Conservation (phyloP, 2,113 vertebrate species). For the Conger conger region DNA sequence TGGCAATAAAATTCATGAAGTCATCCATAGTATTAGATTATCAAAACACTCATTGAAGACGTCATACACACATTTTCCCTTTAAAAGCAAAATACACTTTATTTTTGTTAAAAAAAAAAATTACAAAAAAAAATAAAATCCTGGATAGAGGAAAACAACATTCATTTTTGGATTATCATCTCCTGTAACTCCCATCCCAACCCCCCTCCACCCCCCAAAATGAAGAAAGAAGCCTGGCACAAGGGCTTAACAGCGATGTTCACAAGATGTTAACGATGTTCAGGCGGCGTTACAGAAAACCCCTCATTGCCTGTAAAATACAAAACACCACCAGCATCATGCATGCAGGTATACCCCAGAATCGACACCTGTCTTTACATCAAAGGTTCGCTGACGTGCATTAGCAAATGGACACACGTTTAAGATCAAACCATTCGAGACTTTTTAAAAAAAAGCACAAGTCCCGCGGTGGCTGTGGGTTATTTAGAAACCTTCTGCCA, state of each 20-base stretch:
- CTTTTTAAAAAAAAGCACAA: background rate
- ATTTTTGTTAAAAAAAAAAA: slow-evolving; percentile 82
- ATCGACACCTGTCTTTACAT: background rate
- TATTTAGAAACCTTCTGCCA: background rate
- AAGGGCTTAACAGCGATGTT: slow-evolving; percentile 54
- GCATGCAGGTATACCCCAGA: background rate
- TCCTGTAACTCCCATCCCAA: slow-evolving; percentile 25
- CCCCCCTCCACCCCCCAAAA: slow-evolving; percentile 49
- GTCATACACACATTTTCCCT: slow-evolving; percentile 49
- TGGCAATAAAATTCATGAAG: no score
- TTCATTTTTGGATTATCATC: slow-evolving; percentile 44
- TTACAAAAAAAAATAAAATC: slow-evolving; percentile 71
- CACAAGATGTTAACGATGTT: background rate
- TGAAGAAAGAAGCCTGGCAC: slow-evolving; percentile 60
- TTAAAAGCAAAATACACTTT: slow-evolving; percentile 82
- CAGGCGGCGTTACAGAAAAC: background rate
- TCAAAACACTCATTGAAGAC: no score
- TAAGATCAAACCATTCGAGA: background rate
- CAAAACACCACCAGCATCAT: background rate
- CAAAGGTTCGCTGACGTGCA: background rate
- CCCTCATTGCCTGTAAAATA: background rate
- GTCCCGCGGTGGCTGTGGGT: no score
- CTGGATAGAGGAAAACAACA: slow-evolving; percentile 65
- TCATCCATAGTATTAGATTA: no score
- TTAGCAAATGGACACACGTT: no score